These are phyloP conservation scores for Colistium nudipinnis DNA, from an alignment of 2,113 vertebrate genomes.

Conservation along the genomic window DNA sequence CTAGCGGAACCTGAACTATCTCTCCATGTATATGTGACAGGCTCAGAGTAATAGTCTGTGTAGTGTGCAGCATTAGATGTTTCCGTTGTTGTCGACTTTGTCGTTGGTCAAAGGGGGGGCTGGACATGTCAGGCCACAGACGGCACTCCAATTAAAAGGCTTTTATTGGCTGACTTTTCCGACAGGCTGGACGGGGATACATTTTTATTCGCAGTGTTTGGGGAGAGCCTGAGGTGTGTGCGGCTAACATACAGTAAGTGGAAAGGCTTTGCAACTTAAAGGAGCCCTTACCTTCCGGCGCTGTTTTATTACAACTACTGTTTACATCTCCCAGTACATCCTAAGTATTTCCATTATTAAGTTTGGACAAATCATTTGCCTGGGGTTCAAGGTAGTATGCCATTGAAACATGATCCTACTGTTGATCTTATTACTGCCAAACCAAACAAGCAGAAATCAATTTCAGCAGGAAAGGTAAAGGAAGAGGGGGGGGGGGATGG, in stretches of 20 bases:
- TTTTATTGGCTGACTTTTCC: slow-evolving; percentile 83
- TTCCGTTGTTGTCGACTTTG: slow-evolving; percentile 62
- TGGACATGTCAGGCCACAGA: slow-evolving; percentile 56
- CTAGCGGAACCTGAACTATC: slow-evolving; percentile 29
- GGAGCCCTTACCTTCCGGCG: slow-evolving; percentile 91
- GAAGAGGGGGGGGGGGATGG: slow-evolving; percentile 73
- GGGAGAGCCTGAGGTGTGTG: slow-evolving; percentile 83
- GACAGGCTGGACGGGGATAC: slow-evolving; percentile 86
- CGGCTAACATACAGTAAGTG: slow-evolving; percentile 86
- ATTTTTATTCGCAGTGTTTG: slow-evolving; percentile 89
- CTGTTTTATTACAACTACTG: slow-evolving; percentile 97
- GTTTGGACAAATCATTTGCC: slow-evolving; percentile 99
- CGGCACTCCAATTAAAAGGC: slow-evolving; percentile 69
- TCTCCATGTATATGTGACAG: slow-evolving; percentile 30
- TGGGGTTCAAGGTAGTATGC: slow-evolving; percentile 95
- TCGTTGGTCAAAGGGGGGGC: slow-evolving; percentile 65
- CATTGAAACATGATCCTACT: slow-evolving; percentile 95
- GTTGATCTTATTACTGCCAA: slow-evolving; percentile 94
- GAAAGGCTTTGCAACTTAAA: slow-evolving; percentile 93
- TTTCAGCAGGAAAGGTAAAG: slow-evolving; percentile 83
- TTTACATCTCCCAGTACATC: slow-evolving; percentile 98
- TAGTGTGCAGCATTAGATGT: slow-evolving; percentile 51
- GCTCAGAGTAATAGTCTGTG: slow-evolving; percentile 45
- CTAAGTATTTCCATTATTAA: slow-evolving; percentile 98
- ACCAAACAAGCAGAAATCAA: slow-evolving; percentile 93